Percentiles rank a stretch among this genome's conserved stretches.
Evolutionary conservation across 1,140 invertebrate species (phyloP).

Genomic region (Asobara japonica): DNA sequence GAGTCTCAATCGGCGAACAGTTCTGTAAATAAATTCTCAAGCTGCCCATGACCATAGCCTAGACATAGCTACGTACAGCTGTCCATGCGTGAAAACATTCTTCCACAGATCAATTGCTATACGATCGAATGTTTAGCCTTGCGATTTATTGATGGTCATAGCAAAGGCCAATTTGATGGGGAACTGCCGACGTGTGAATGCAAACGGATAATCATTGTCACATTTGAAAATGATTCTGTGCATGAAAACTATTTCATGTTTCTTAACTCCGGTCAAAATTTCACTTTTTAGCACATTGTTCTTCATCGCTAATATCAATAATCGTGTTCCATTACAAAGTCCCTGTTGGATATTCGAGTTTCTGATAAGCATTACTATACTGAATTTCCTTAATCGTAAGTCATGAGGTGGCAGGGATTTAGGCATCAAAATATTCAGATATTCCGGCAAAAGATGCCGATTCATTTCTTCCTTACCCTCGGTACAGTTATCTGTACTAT

Average conservation of each 20-base stretch:
- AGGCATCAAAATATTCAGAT: constrained; percentile 33
- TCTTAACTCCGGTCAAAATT: constrained; percentile 38
- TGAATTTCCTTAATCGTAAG: background rate
- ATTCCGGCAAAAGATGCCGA: constrained; percentile 32
- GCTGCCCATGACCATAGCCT: constrained; percentile 15
- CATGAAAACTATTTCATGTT: too few species aligned
- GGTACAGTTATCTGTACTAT: background rate
- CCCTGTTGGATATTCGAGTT: constrained; percentile 10
- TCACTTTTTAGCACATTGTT: constrained; percentile 40
- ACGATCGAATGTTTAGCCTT: constrained; percentile 47
- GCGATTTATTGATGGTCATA: too few species aligned
- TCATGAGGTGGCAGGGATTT: background rate
- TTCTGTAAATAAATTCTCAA: too few species aligned
- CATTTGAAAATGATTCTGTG: background rate
- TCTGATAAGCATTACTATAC: constrained; percentile 5
- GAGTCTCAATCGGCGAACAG: too few species aligned
- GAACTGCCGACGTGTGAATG: too few species aligned
- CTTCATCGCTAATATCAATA: constrained; percentile 26
- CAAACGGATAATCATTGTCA: constrained; percentile 11
- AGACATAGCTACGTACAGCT: background rate
- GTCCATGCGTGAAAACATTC: constrained; percentile 51
- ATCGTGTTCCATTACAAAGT: too few species aligned
- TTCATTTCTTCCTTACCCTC: constrained; percentile 16
- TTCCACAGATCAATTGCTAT: constrained; percentile 49
- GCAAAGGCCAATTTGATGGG: too few species aligned